Base-by-base conservation (phyloP, 2,113 vertebrate species). In the Phalacrocorax brasilianus region DNA sequence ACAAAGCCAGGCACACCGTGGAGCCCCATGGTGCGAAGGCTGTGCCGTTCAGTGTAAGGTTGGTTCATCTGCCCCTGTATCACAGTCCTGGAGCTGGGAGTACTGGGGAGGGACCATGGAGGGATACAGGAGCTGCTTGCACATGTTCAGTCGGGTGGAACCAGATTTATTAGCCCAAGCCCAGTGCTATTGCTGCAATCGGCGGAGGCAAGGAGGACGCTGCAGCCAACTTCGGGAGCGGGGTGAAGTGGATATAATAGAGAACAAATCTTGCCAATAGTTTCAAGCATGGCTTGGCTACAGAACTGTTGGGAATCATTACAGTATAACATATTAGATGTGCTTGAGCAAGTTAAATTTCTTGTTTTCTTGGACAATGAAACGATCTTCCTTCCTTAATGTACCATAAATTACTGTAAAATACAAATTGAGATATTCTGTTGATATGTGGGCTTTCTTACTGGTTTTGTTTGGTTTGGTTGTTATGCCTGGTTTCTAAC, bases 401-500 rank as follows among this genome's bases (percentile, higher is more conserved):
- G n/a, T 71, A 24, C 14, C 65, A 59, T 28, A 93, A 94, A 93
- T 91, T 77, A 91, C 71, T 77, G 44, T 56, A 68, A 87, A 93
- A 90, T 50, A 88, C 62, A 91, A 88, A 95, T 93, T 82, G 78
- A 96, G 85, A 91, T 94, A 85, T 77, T 77, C 59, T 74, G 93
- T 80, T 94, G 92, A 90, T 91, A 74, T 38, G 88, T 91, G 68
- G 83, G 52, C 28, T 96, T 90, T 94, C 88, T 88, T 80, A 91
- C 76, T 93, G 75, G 79, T 86, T 94, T 87, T 67, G 75, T 81
- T 91, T 94, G 83, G 77, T 85, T 95, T 94, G 94, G 93, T 95
- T 97, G 95, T 92, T 56, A 86, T 77, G 97, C 95, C 89, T 93
- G 68, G 88, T 93, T 96, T 96, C 94, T 92, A 71, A 77, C 55